Evolutionary conservation across 2,888 invertebrate species (phyloP), one percentile per base, ranked within the genome.

Genomic region (Caenorhabditis drosophilae): DNA sequence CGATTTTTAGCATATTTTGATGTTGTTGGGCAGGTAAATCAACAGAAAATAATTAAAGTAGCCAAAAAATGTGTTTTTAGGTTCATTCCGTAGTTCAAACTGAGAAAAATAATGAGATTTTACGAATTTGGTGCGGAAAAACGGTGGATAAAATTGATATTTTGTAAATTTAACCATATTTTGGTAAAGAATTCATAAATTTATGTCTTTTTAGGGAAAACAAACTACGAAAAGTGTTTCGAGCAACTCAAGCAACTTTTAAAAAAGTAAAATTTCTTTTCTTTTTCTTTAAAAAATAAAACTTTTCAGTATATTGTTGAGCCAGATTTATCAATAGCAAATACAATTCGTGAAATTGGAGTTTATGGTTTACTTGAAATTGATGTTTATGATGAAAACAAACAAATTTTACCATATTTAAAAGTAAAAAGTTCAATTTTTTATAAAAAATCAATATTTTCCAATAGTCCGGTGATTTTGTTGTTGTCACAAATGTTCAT

Each of bases 301-400:
- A n/a, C n/a, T n/a, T n/a, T n/a, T n/a, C 54, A 48, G 42, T 56
- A 49, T 42, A 42, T 49, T 4, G 44, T 26, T 7, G n/a, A 31
- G n/a, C 56, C 56, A n/a, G 36, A 49, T 20, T 16, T 23, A 35
- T 16, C 11, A 25, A 42, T 56, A 16, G 49, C 16, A 9, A 49
- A 35, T 31, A 49, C 56, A 11, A 27, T 48, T 11, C 34, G 47
- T 7, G 12, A 16, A 18, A 18, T 20, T 9, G 56, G 49, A 36
- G 26, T 18, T 4, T 18, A 41, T 12, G 12, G 16, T 7, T 22
- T 56, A 20, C 41, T 56, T 31, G 56, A 56, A 22, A 44, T 56
- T 20, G 44, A 35, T 18, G 44, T 56, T 22, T 56, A 44, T 47
- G 56, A 56, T 23, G 49, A 49, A 35, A 38, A 56, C 23, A 11